Conservation (phyloP, 2,113 vertebrate species). For the Gobio gobio region DNA sequence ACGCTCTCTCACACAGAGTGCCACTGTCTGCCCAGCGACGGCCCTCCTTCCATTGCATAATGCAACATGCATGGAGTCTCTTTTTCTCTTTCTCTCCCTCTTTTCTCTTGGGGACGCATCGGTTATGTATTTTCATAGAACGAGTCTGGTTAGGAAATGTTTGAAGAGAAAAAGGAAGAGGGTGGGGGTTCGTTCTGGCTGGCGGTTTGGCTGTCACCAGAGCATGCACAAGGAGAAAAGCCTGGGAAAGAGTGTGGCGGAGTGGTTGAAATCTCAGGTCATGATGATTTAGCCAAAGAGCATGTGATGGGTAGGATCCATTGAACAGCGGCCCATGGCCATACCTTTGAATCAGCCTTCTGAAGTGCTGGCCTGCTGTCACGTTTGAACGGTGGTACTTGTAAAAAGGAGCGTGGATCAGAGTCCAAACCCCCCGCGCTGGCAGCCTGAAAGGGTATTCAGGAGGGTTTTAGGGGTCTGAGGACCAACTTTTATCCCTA, state of each 20-base stretch:
- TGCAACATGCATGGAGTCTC: conserved; percentile 13
- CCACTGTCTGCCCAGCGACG: conserved; percentile 42
- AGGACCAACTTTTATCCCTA: conserved; percentile 49
- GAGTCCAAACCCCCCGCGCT: conserved; percentile 34
- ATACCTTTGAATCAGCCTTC: conserved; percentile 31
- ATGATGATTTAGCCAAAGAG: conserved; percentile 49
- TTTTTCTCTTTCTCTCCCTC: conserved; percentile 7
- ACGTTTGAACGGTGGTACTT: conserved; percentile 43
- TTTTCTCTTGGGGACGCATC: background rate
- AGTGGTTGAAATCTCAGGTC: conserved; percentile 37
- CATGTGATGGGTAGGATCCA: conserved; percentile 46
- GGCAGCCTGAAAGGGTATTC: conserved; percentile 45
- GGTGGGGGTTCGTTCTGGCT: conserved; percentile 19
- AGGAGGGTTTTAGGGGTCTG: conserved; percentile 33
- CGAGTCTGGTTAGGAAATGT: background rate
- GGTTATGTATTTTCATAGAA: conserved; percentile 36
- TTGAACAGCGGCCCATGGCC: conserved; percentile 9
- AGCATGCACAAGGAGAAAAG: conserved; percentile 40
- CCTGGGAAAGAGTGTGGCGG: conserved; percentile 40
- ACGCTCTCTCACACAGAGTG: conserved; percentile 49
- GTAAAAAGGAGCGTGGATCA: conserved; percentile 45
- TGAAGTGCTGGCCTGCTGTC: conserved; percentile 31
- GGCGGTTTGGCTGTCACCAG: conserved; percentile 25
- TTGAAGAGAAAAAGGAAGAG: conserved; percentile 19
- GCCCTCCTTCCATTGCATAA: conserved; percentile 44